Base-by-base conservation (phyloP, 2,113 vertebrate species). In the Leucopsar rothschildi region DNA sequence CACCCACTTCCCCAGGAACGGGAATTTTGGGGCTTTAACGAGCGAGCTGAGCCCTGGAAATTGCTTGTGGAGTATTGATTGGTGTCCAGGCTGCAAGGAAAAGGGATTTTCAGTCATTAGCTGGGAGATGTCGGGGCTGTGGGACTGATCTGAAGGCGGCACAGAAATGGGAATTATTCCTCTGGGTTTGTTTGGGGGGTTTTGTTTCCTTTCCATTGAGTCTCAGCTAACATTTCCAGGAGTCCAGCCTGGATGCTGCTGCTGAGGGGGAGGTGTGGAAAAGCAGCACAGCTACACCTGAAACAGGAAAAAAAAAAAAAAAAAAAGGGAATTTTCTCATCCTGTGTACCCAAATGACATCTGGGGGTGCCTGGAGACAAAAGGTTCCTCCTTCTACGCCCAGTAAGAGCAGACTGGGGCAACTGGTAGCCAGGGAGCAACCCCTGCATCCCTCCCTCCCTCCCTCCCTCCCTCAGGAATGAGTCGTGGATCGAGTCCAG, bases 21-120 rank as follows among this genome's bases (percentile, higher is more conserved):
- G 79, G 82, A 96, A 95, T 63, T 88, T 83, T 73, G 45, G 71
- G 87, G 75, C 87, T 96, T 56, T 95, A 95, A 88, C 31, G 57
- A 95, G 92, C 1, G 0, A 92, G 88, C 73, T 0, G 2, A 91
- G 68, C 66, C 63, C 92, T 95, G 76, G 90, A 88, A 95, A 96
- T 93, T 93, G 56, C 93, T 93, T 47, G 33, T 94, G 93, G 94
- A 75, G 50, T 93, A 97, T 97, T 88, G 95, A 96, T 94, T 88
- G 91, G 90, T 88, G 85, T 55, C 87, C 90, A 56, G 79, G 59
- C 90, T 91, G 87, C 79, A 64, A 80, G 75, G 89, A 95, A 80
- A 96, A 80, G 84, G 95, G 94, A 92, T 96, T 96, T 93, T 92
- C 94, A 81, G 75, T 94, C 95, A 95, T 95, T 96, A 88, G 59